Conservation (phyloP, 2,797 vertebrate species). For the Peromyscus melanophrys region DNA sequence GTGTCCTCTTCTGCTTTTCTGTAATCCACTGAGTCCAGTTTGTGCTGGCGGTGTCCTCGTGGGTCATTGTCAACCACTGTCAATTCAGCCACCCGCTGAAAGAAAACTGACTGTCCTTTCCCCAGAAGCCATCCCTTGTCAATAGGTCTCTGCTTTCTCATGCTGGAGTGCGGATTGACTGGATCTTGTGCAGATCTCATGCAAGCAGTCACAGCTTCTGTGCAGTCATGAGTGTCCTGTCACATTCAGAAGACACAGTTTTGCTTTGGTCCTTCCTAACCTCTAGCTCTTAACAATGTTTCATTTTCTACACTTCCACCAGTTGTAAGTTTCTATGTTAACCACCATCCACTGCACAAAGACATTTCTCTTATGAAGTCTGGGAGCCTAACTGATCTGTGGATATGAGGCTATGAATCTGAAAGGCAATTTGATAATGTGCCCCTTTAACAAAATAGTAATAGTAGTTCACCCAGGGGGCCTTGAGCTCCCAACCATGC, state of each 20-base stretch:
- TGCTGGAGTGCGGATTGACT: background rate
- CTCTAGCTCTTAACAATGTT: background rate
- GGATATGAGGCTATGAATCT: background rate
- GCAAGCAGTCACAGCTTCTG: background rate
- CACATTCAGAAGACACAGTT: background rate
- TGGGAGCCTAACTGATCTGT: background rate
- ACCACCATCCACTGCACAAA: background rate
- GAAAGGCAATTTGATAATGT: background rate
- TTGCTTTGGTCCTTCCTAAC: background rate
- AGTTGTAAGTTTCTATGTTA: background rate
- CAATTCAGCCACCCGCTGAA: background rate
- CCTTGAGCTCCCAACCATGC: too few species aligned
- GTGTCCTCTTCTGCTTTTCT: background rate
- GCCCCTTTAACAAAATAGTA: background rate
- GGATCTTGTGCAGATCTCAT: background rate
- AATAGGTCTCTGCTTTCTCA: background rate
- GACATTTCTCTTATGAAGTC: background rate
- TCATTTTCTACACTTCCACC: background rate
- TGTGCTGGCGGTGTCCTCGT: background rate
- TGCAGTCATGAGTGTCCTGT: background rate
- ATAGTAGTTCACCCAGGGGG: background rate
- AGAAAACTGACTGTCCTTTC: background rate
- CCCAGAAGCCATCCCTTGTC: background rate
- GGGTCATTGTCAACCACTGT: background rate
- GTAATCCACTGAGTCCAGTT: background rate